Evolutionary conservation across 2,113 vertebrate genomes (phyloP).

Genomic region (Pangasianodon gigas): DNA sequence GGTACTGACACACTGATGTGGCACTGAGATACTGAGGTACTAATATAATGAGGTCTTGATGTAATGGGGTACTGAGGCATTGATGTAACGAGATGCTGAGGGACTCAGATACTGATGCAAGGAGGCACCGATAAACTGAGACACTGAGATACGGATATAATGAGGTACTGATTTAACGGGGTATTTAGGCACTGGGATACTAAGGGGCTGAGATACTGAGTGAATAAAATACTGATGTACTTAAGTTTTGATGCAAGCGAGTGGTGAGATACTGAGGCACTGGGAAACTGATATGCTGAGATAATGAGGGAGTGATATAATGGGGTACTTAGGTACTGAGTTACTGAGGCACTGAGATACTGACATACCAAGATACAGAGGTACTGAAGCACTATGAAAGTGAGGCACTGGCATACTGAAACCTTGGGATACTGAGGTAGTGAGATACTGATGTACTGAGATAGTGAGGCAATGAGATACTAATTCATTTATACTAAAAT

Average conservation of each 20-base stretch:
- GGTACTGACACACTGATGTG: not conserved
- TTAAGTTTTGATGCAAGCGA: not conserved
- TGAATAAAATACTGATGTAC: not conserved
- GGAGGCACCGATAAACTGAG: not conserved
- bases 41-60: not conserved
- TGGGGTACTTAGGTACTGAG: not conserved
- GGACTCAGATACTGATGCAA: not conserved
- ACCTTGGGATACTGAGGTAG: not conserved
- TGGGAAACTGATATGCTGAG: not conserved
- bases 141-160: not conserved
- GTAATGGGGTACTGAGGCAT: not conserved
- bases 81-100: not conserved
- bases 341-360: not conserved
- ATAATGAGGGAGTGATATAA: not conserved
- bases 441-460: not conserved
- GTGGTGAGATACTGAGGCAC: not conserved
- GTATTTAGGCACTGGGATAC: not conserved
- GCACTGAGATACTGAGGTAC: not conserved
- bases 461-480: not conserved
- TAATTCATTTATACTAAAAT: no score
- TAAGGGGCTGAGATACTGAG: not conserved
- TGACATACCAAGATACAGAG: not conserved
- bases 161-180: not conserved
- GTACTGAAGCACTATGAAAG: not conserved
- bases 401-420: not conserved